phyloP scores from a whole-genome alignment of 2,888 invertebrate species.

The Platynereis dumerilii region DNA sequence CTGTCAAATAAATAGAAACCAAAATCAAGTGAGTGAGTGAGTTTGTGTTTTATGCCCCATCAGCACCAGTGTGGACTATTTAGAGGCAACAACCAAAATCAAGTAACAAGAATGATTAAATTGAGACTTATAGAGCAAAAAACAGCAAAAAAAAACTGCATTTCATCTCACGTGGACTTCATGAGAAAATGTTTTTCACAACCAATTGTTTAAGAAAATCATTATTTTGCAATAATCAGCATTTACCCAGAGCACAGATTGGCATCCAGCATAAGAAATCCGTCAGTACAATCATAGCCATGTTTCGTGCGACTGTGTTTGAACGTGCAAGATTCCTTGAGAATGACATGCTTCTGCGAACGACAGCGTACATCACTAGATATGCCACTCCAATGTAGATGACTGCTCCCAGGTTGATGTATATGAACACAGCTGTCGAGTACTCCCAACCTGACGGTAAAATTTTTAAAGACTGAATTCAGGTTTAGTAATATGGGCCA shows the following conservation, averaged over 20 bases:
- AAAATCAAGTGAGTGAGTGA: too few relatives aligned
- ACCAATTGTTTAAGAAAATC: too few relatives aligned
- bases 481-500: neutral
- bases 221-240: too few relatives aligned
- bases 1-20: too few relatives aligned
- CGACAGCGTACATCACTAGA: neutral
- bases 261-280: constrained; percentile 5
- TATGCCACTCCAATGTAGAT: neutral
- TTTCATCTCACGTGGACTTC: too few relatives aligned
- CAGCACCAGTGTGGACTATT: too few relatives aligned
- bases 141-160: too few relatives aligned
- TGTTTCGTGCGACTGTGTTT: neutral
- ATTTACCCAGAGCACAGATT: neutral
- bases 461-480: neutral
- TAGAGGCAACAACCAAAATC: too few relatives aligned
- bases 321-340: neutral
- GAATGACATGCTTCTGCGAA: neutral
- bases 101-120: too few relatives aligned
- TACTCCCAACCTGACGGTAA: constrained; percentile 2
- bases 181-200: too few relatives aligned
- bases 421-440: neutral
- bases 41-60: too few relatives aligned
- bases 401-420: neutral
- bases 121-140: too few relatives aligned
- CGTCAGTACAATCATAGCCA: neutral